Evolutionary conservation across 2,888 invertebrate species (phyloP).

Genomic region (Chymomyza amoena): DNA sequence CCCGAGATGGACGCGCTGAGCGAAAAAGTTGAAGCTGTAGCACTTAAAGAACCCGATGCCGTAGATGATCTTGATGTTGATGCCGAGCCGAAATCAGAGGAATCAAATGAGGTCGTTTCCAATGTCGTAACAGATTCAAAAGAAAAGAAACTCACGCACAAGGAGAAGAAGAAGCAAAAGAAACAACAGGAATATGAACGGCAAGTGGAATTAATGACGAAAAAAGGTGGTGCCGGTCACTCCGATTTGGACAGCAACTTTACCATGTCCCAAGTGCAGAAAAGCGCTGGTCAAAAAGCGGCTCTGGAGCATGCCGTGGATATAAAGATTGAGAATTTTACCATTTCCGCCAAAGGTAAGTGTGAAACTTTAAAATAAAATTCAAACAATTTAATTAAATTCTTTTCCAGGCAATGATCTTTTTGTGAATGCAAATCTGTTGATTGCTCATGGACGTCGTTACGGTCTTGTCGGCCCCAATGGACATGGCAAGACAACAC

Average conservation of each 20-base stretch:
- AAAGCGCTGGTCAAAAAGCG: constrained; percentile 86
- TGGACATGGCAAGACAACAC: constrained; percentile 98
- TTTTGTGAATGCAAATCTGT: constrained; percentile 95
- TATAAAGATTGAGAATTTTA: constrained; percentile 99
- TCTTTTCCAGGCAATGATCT: constrained; percentile 87
- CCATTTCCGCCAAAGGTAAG: constrained; percentile 93
- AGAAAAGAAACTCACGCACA: constrained; percentile 91
- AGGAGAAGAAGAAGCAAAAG: constrained; percentile 94
- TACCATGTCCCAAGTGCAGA: constrained; percentile 92
- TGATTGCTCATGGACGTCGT: constrained; percentile 94
- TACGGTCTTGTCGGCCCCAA: constrained; percentile 99
- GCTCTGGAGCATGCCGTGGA: constrained; percentile 96
- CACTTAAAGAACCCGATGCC: constrained; percentile 18
- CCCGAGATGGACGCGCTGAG: neutral
- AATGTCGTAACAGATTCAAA: constrained; percentile 37
- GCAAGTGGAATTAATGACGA: constrained; percentile 90
- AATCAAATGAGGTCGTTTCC: constrained; percentile 39
- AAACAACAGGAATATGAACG: constrained; percentile 93
- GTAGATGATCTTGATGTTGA: constrained; percentile 8
- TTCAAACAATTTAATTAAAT: neutral
- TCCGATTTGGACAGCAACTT: constrained; percentile 96
- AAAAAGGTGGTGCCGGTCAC: constrained; percentile 92
- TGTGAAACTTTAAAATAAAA: neutral
- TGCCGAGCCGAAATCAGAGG: constrained; percentile 51
- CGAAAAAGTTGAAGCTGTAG: constrained; percentile 29